Evolutionary conservation across 30 jellyfish, hydroid and myxozoan genomes (phyloP).

Genomic region (Turritopsis dohrnii): DNA sequence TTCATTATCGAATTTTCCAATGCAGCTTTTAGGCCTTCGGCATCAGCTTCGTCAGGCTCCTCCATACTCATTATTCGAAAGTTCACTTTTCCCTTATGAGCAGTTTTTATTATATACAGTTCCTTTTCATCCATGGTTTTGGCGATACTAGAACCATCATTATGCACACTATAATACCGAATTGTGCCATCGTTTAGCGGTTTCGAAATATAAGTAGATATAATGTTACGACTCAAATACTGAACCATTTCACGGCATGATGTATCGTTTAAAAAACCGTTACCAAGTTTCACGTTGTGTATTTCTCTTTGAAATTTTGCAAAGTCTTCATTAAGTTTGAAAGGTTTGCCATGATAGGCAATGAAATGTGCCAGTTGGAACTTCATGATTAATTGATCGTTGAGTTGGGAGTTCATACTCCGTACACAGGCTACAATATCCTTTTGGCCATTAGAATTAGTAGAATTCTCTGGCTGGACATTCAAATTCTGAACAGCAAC

Average conservation of each 20-base stretch:
- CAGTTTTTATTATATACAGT: conserved; percentile 22
- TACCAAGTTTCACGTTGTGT: conserved; percentile 3
- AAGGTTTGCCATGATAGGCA: not conserved
- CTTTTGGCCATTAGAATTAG: no score
- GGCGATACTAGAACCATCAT: not conserved
- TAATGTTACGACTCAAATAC: not conserved
- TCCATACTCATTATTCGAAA: not conserved
- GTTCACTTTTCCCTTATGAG: not conserved
- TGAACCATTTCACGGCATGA: conserved; percentile 13
- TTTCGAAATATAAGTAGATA: not conserved
- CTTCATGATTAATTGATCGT: no score
- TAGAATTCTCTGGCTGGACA: no score
- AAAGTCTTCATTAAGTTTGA: not conserved
- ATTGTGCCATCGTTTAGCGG: conserved; percentile 23
- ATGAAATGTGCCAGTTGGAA: not conserved
- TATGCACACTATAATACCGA: conserved; percentile 17
- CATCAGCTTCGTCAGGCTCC: conserved; percentile 14
- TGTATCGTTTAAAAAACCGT: not conserved
- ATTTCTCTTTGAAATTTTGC: conserved; percentile 9
- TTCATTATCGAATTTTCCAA: conserved; percentile 13
- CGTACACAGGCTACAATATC: no score
- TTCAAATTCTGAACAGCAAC: no score
- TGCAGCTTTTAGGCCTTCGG: conserved; percentile 23
- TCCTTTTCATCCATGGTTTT: conserved; percentile 27
- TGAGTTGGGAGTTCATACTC: not conserved